These are phyloP conservation scores for Drosophila mettleri DNA, from an alignment of 2,888 invertebrate species.

Conservation along the genomic window DNA sequence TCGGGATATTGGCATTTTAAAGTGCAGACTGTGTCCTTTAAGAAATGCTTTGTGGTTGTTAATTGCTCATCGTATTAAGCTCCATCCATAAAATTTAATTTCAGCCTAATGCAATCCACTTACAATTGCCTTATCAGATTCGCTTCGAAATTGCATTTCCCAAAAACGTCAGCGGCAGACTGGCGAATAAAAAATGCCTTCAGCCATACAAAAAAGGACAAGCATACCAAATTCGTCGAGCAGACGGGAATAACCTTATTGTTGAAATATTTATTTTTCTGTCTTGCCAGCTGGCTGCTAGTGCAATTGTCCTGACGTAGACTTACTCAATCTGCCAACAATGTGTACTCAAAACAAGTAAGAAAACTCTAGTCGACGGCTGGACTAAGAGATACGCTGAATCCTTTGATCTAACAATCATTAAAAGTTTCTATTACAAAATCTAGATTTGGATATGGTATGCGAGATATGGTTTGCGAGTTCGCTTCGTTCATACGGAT, in stretches of 20 bases:
- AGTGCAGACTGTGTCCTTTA: slow-evolving; percentile 11
- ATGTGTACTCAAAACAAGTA: slow-evolving; percentile 47
- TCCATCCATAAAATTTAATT: slow-evolving; percentile 41
- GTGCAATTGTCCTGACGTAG: slow-evolving; percentile 30
- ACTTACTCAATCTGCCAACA: slow-evolving; percentile 61
- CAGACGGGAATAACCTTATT: slow-evolving; percentile 41
- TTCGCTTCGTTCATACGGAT: too few relatives aligned
- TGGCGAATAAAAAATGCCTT: slow-evolving; percentile 43
- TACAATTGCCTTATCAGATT: slow-evolving; percentile 72
- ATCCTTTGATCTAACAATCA: too few relatives aligned
- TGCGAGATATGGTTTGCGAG: too few relatives aligned
- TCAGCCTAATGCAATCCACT: slow-evolving; percentile 60
- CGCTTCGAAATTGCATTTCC: slow-evolving; percentile 66
- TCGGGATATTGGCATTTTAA: slow-evolving; percentile 39
- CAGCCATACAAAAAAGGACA: slow-evolving; percentile 37
- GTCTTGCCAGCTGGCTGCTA: slow-evolving; percentile 22
- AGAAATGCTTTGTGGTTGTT: slow-evolving; percentile 51
- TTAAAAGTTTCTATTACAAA: too few relatives aligned
- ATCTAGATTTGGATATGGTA: too few relatives aligned
- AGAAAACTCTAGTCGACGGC: too few relatives aligned
- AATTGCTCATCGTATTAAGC: slow-evolving; percentile 51
- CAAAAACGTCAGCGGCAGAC: slow-evolving; percentile 62
- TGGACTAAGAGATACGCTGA: too few relatives aligned
- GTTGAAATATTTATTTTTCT: slow-evolving; percentile 62
- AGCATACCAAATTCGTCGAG: slow-evolving; percentile 26